Evolutionary conservation across 2,113 vertebrate genomes (phyloP).

Genomic region (Myocastor coypus): DNA sequence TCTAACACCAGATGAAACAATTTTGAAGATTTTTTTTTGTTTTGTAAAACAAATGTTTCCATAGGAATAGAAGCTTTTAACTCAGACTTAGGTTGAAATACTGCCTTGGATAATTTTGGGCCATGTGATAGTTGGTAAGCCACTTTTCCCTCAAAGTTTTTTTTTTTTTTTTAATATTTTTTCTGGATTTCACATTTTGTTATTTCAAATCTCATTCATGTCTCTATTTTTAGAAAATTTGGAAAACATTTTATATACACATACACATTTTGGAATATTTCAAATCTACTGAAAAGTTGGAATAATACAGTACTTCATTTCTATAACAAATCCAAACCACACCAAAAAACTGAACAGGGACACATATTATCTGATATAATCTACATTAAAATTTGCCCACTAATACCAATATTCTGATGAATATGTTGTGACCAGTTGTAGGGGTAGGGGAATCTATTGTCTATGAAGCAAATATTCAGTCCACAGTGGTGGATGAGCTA

Average conservation of each 20-base stretch:
- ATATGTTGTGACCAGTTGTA: background rate
- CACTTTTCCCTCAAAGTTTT: background rate
- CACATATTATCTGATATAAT: background rate
- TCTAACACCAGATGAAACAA: background rate
- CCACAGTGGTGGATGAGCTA: background rate
- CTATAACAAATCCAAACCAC: background rate
- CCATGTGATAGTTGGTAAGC: background rate
- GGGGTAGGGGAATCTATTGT: background rate
- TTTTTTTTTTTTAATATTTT: background rate
- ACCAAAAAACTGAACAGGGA: background rate
- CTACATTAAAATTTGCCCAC: background rate
- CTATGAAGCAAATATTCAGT: background rate
- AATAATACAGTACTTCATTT: conserved; percentile 14
- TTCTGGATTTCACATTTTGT: background rate
- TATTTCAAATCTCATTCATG: background rate
- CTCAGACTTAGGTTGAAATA: conserved; percentile 10
- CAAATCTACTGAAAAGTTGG: conserved; percentile 16
- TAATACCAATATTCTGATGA: background rate
- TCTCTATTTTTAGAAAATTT: no score
- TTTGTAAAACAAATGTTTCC: background rate
- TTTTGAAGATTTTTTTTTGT: background rate
- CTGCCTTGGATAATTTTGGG: background rate
- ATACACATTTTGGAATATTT: conserved; percentile 4
- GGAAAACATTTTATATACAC: background rate
- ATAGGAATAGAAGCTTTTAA: background rate